Evolutionary conservation across 2,797 vertebrate genomes (phyloP), one percentile per base, ranked within the genome.

Genomic region (Myripristis jacobus): DNA sequence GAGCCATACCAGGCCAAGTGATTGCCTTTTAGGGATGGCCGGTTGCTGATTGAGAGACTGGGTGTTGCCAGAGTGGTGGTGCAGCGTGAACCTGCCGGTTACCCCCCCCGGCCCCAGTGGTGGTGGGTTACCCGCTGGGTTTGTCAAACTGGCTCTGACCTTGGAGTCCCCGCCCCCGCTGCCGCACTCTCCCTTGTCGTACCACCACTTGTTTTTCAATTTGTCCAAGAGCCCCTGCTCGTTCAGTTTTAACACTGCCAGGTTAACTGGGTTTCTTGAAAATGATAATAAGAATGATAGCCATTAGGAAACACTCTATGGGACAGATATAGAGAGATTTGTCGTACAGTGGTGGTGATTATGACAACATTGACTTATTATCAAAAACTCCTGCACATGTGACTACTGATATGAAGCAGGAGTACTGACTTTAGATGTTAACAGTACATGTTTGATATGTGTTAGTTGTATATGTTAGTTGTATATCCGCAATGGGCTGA

Each of bases 161-260:
- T 99, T 99, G 96, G 98, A 98, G 93, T 99, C 98, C 95, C 98
- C 97, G 96, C 97, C 98, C 94, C 98, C 97, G 96, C 97, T 99
- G 96, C 98, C 98, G 94, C 98, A 99, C 92, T 99, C 98, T 52
- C 98, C 98, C 53, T 99, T 99, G 97, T 98, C 98, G 96, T 99
- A 99, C 98, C 98, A 99, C 98, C 98, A 99, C 96, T 99, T 99
- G 96, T 99, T 99, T 98, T 99, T 99, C 96, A 99, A 96, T 98
- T 99, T 99, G 97, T 99, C 98, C 98, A 99, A 96, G 95, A 98
- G 97, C 93, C 98, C 98, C 95, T 99, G 97, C 95, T 99, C 98
- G 95, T 99, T 99, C 96, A 99, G 97, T 98, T 99, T 99, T 97
- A 99, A 97, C 95, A 99, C 98, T 96, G 98, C 98, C 97, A 99